phyloP scores from a whole-genome alignment of 2,888 invertebrate genomes.

The Tribolium freemani region DNA sequence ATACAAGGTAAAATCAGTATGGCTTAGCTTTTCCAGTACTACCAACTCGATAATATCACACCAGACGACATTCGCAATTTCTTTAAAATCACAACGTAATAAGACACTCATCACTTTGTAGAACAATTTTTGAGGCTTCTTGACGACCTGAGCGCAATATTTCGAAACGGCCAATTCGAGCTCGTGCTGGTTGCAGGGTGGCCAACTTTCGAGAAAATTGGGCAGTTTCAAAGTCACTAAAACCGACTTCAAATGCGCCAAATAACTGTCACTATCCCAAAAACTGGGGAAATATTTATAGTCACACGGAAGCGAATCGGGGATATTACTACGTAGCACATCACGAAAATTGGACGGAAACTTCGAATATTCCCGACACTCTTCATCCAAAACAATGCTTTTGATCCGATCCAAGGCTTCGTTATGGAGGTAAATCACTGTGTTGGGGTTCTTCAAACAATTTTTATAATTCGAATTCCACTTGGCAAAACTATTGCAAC shows the following conservation, averaged over 20 bases:
- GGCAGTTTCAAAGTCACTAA: slow-evolving; percentile 74
- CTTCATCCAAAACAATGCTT: slow-evolving; percentile 73
- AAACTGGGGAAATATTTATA: slow-evolving; percentile 78
- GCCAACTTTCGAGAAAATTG: slow-evolving; percentile 67
- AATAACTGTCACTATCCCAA: slow-evolving; percentile 72
- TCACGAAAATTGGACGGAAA: slow-evolving; percentile 77
- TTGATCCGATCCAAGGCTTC: slow-evolving; percentile 76
- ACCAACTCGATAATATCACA: slow-evolving; percentile 72
- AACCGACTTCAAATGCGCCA: slow-evolving; percentile 69
- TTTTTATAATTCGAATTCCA: slow-evolving; percentile 67
- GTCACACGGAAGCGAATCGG: slow-evolving; percentile 74
- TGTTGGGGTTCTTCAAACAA: slow-evolving; percentile 72
- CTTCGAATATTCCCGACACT: slow-evolving; percentile 73
- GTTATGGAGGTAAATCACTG: slow-evolving; percentile 77
- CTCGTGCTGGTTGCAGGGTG: slow-evolving; percentile 66
- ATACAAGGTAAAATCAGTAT: slow-evolving; percentile 62
- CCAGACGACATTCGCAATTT: slow-evolving; percentile 70
- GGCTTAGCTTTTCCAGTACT: slow-evolving; percentile 71
- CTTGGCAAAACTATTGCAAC: slow-evolving; percentile 67
- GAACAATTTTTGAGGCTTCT: slow-evolving; percentile 68
- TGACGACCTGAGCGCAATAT: slow-evolving; percentile 70
- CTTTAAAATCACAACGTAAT: slow-evolving; percentile 66
- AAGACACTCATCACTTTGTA: slow-evolving; percentile 68
- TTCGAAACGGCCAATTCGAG: slow-evolving; percentile 69
- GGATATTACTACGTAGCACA: slow-evolving; percentile 68